Evolutionary conservation across 1,140 invertebrate species (phyloP).

Genomic region (Bombus sylvicola): DNA sequence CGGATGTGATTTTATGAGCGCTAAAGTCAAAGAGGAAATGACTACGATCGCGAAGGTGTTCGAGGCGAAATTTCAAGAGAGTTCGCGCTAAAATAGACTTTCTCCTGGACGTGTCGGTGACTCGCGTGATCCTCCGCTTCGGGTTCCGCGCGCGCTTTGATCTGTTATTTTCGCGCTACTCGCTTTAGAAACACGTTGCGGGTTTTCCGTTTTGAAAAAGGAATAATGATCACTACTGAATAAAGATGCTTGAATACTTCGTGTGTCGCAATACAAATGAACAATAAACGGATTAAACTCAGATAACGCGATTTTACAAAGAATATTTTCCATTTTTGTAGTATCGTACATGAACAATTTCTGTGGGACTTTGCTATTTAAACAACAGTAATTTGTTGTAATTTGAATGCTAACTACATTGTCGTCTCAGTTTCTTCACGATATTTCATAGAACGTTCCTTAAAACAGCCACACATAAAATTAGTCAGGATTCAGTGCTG

Average conservation of each 20-base stretch:
- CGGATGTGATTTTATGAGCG: slow-evolving; percentile 48
- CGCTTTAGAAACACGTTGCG: not conserved
- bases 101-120: not conserved
- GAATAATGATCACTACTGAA: not conserved
- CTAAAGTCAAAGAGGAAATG: slow-evolving; percentile 31
- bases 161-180: slow-evolving; percentile 15
- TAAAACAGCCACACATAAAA: not conserved
- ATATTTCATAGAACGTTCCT: not conserved
- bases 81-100: slow-evolving; percentile 55
- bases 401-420: slow-evolving; percentile 12
- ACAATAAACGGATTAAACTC: slow-evolving; percentile 8
- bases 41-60: not conserved
- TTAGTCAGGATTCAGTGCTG: not conserved
- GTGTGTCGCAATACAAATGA: not conserved
- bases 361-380: no score
- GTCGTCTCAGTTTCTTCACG: not conserved
- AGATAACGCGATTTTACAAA: not conserved
- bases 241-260: not conserved
- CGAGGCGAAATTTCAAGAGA: slow-evolving; percentile 53
- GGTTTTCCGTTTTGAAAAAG: not conserved
- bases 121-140: slow-evolving; percentile 14
- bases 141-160: slow-evolving; percentile 9
- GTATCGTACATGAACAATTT: not conserved
- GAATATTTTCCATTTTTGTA: no score
- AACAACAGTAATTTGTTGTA: not conserved